phyloP scores from a whole-genome alignment of 2,888 invertebrate genomes.

The Rhogogaster chlorosoma region DNA sequence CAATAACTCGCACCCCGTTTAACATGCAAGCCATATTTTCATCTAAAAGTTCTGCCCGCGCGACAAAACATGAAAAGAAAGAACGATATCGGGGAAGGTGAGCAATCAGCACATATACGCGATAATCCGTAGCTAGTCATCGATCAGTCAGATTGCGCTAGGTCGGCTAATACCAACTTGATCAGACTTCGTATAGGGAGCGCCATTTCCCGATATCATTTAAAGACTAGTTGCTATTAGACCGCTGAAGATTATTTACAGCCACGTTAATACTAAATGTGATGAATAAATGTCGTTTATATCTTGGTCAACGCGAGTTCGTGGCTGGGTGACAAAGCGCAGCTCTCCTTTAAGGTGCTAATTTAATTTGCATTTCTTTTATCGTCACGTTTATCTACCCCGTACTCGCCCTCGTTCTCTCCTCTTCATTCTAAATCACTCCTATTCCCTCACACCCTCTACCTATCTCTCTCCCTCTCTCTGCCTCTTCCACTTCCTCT shows the following conservation, averaged over 20 bases:
- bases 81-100: constrained; percentile 25
- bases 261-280: neutral
- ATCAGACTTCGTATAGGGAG: constrained; percentile 21
- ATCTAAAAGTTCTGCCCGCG: constrained; percentile 37
- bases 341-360: constrained; percentile 21
- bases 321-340: constrained; percentile 24
- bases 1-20: constrained; percentile 61
- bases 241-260: neutral
- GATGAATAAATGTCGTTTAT: neutral
- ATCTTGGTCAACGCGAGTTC: constrained; percentile 30
- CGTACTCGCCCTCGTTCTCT: neutral
- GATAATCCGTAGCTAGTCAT: constrained; percentile 14
- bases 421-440: constrained; percentile 8
- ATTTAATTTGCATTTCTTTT: constrained; percentile 42
- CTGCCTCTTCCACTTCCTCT: neutral
- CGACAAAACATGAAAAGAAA: constrained; percentile 15
- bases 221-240: neutral
- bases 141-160: constrained; percentile 37
- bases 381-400: constrained; percentile 44
- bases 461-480: neutral
- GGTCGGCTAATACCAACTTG: constrained; percentile 34
- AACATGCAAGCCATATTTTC: constrained; percentile 59
- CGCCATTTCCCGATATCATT: constrained; percentile 6
- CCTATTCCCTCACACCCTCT: neutral
- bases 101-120: neutral